Evolutionary conservation across 2,888 invertebrate genomes (phyloP).

Genomic region (Ennomos quercinarius): DNA sequence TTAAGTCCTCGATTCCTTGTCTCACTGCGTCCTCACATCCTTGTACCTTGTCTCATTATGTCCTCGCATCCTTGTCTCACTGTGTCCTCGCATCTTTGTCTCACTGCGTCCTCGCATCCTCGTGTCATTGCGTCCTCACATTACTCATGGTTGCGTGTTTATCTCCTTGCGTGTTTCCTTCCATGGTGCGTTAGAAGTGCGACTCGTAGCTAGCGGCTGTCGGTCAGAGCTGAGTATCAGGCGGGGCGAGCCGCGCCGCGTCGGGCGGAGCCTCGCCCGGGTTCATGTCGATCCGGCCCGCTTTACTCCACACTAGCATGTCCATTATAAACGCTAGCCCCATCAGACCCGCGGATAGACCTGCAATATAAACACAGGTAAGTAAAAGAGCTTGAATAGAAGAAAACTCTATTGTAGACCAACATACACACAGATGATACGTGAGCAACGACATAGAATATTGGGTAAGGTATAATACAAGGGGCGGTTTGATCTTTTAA

Average conservation of each 20-base stretch:
- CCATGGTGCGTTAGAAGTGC: conserved; percentile 50
- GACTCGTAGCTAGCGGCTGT: conserved; percentile 56
- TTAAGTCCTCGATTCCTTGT: no score
- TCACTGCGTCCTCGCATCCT: no score
- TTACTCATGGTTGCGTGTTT: not conserved
- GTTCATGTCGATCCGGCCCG: conserved; percentile 91
- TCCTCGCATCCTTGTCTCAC: no score
- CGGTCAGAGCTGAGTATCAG: conserved; percentile 75
- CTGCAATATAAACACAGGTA: conserved; percentile 79
- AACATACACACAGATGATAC: no score
- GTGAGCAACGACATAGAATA: no score
- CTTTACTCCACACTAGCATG: conserved; percentile 95
- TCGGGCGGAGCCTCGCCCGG: conserved; percentile 66
- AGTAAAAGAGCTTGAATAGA: no score
- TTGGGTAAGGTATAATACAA: no score
- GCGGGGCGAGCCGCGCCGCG: conserved; percentile 34
- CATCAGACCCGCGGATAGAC: conserved; percentile 94
- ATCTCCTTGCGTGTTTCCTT: not conserved
- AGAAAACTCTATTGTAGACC: no score
- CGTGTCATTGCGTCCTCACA: no score
- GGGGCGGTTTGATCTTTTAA: no score
- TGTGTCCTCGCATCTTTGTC: not conserved
- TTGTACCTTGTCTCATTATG: no score
- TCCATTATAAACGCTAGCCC: conserved; percentile 95
- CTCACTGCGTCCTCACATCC: no score